phyloP scores from a whole-genome alignment of 2,888 invertebrate genomes.

The Coremacera marginata region DNA sequence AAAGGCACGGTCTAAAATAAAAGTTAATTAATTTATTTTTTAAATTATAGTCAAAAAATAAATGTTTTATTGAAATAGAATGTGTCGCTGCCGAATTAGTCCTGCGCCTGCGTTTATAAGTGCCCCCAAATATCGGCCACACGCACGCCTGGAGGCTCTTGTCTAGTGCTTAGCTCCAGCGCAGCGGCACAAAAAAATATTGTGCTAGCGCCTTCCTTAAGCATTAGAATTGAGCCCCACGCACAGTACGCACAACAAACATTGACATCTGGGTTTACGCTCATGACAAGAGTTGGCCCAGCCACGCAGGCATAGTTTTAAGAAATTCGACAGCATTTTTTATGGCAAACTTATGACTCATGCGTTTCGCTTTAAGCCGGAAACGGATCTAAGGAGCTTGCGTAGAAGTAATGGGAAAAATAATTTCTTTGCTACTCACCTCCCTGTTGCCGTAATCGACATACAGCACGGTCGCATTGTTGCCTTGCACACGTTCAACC shows the following conservation, averaged over 20 bases:
- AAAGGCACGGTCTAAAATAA: conserved; percentile 72
- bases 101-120: conserved; percentile 45
- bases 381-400: conserved; percentile 71
- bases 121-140: conserved; percentile 56
- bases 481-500: conserved; percentile 84
- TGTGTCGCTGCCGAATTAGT: conserved; percentile 52
- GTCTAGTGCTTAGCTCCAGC: conserved; percentile 37
- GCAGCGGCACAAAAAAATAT: conserved; percentile 62
- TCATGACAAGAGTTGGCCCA: conserved; percentile 53
- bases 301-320: conserved; percentile 21
- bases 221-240: conserved; percentile 30
- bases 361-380: conserved; percentile 67
- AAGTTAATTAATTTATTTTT: neutral
- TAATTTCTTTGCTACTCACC: conserved; percentile 68
- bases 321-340: conserved; percentile 51
- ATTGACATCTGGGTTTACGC: conserved; percentile 55
- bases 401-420: conserved; percentile 39
- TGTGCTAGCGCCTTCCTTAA: conserved; percentile 44
- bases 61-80: neutral
- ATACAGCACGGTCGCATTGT: conserved; percentile 85
- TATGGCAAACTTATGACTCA: conserved; percentile 71
- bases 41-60: too few relatives aligned
- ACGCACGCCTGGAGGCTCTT: conserved; percentile 22
- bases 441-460: conserved; percentile 98
- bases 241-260: conserved; percentile 43